phyloP scores from a whole-genome alignment of 2,888 invertebrate species.

The Cantharis rufa region DNA sequence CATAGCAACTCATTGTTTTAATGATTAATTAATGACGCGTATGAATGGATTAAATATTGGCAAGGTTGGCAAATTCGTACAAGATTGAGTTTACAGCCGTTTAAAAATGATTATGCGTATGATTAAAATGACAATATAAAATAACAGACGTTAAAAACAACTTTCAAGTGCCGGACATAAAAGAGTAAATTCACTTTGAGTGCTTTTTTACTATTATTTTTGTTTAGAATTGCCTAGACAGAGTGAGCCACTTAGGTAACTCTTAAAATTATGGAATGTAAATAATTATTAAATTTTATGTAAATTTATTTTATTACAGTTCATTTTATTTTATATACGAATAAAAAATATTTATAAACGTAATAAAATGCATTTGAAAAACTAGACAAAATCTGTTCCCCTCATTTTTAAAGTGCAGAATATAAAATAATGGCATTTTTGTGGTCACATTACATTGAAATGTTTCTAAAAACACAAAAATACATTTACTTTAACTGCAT shows the following conservation, averaged over 20 bases:
- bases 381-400: slow-evolving; percentile 30
- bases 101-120: neutral
- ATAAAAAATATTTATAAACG: neutral
- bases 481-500: slow-evolving; percentile 55
- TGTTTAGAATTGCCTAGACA: neutral
- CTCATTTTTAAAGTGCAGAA: slow-evolving; percentile 43
- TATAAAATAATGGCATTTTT: slow-evolving; percentile 53
- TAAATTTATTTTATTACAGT: neutral
- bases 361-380: slow-evolving; percentile 32
- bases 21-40: neutral
- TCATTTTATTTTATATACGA: neutral
- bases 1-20: no score
- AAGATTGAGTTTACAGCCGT: neutral
- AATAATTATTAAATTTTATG: neutral
- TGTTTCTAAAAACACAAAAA: slow-evolving; percentile 54
- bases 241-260: neutral
- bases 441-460: slow-evolving; percentile 43
- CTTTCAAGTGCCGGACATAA: neutral
- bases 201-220: neutral
- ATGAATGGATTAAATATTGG: neutral
- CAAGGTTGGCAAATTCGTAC: neutral
- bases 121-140: neutral
- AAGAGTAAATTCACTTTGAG: neutral
- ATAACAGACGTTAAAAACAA: neutral
- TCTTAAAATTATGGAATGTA: neutral